A percentile compares a stretch with the other conserved stretches of the same genome.
Conservation (phyloP, 2,797 vertebrate genomes). For the Phaenicophaeus curvirostris region DNA sequence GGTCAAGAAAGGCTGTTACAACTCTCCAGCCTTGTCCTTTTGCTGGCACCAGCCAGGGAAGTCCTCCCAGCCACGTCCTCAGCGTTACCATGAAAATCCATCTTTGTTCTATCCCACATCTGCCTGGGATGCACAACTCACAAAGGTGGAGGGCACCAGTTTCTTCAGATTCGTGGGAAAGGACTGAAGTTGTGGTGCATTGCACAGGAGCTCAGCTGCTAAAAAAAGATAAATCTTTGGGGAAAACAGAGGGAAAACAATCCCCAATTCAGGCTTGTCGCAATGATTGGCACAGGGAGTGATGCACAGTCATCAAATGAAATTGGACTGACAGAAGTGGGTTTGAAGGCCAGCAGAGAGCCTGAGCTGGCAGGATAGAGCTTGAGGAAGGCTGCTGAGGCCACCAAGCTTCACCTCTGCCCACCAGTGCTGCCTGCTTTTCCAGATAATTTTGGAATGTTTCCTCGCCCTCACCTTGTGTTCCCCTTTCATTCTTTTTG, state of each 20-base stretch:
- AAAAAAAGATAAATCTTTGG: neutral
- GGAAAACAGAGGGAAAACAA: neutral
- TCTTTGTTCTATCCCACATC: neutral
- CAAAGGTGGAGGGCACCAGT: neutral
- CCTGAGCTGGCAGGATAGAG: accelerated
- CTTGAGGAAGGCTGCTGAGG: neutral
- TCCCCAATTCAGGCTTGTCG: neutral
- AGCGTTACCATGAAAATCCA: neutral
- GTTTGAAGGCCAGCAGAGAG: neutral
- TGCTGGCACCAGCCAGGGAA: neutral
- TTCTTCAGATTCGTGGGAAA: neutral
- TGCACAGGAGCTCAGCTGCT: neutral
- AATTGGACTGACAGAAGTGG: accelerated
- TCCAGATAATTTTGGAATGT: neutral
- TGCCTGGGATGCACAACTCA: neutral
- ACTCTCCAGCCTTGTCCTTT: neutral
- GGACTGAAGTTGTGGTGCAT: neutral
- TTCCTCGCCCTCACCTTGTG: too few relatives aligned
- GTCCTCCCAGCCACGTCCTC: neutral
- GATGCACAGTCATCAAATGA: too few relatives aligned
- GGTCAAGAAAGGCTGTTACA: neutral
- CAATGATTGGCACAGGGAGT: neutral
- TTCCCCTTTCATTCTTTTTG: neutral
- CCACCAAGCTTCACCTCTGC: neutral
- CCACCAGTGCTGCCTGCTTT: neutral